A percentile compares a stretch with the other conserved stretches of the same genome.
phyloP scores from a whole-genome alignment of 2,797 vertebrate genomes.

The Lepus townsendii region DNA sequence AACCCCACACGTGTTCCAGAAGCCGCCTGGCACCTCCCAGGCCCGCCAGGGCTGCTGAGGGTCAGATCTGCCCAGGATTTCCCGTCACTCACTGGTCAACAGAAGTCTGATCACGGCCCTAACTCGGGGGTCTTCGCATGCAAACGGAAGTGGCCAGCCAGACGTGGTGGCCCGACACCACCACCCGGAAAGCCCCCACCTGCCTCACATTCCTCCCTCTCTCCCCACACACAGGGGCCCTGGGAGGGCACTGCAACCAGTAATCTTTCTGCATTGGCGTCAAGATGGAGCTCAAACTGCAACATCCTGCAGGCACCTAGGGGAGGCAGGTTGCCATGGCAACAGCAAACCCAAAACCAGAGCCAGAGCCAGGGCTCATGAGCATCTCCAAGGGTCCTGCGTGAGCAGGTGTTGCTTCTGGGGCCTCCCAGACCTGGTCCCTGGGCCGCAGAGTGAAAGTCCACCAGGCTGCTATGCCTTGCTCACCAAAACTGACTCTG shows the following conservation, averaged over 20 bases:
- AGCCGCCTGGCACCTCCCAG: background rate
- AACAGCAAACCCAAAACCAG: background rate
- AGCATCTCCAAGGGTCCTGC: no score
- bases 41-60: background rate
- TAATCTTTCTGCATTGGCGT: background rate
- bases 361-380: background rate
- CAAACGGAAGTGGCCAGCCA: accelerated
- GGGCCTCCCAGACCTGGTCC: background rate
- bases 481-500: background rate
- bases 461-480: background rate
- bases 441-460: background rate
- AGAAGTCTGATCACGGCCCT: background rate
- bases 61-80: background rate
- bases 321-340: background rate
- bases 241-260: background rate
- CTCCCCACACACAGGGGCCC: no score
- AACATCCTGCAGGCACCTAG: accelerated
- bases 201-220: no score
- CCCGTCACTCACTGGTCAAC: background rate
- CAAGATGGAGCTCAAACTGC: background rate
- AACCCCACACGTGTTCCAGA: background rate
- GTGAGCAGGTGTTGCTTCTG: background rate
- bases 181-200: background rate
- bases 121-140: background rate
- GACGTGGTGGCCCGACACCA: no score